A percentile compares a stretch with the other conserved stretches of the same genome.
Conservation (phyloP, 2,888 invertebrate genomes). For the Rugalucina vietnamica region DNA sequence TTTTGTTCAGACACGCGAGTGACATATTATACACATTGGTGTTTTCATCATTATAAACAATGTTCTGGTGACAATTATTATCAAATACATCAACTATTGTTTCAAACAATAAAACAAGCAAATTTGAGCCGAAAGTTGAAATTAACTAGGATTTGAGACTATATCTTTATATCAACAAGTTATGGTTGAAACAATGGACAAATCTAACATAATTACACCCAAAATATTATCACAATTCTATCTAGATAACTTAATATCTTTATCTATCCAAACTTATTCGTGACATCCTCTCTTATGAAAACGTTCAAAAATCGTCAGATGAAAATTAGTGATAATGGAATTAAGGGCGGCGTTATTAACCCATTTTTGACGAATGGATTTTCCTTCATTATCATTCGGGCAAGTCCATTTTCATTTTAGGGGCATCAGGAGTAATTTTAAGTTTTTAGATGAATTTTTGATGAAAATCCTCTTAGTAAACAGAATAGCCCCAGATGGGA, state of each 20-base stretch:
- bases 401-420: too few species aligned
- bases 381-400: too few species aligned
- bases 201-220: background rate
- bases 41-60: too few species aligned
- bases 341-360: background rate
- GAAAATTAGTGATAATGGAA: background rate
- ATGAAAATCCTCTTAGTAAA: too few species aligned
- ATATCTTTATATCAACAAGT: constrained; percentile 9
- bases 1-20: constrained; percentile 5
- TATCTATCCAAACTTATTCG: background rate
- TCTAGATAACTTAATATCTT: constrained; percentile 10
- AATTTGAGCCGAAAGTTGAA: too few species aligned
- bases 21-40: background rate
- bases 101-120: too few species aligned
- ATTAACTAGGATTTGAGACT: background rate
- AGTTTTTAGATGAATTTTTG: too few species aligned
- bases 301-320: background rate
- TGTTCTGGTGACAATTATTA: too few species aligned
- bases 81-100: too few species aligned
- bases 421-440: too few species aligned
- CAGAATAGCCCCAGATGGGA: too few species aligned
- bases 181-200: background rate
- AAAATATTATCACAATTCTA: background rate
- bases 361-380: too few species aligned
- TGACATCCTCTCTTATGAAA: constrained; percentile 1